Evolutionary conservation across 2,113 vertebrate genomes (phyloP), one percentile per base, ranked within the genome.

Genomic region (Vulpes lagopus): DNA sequence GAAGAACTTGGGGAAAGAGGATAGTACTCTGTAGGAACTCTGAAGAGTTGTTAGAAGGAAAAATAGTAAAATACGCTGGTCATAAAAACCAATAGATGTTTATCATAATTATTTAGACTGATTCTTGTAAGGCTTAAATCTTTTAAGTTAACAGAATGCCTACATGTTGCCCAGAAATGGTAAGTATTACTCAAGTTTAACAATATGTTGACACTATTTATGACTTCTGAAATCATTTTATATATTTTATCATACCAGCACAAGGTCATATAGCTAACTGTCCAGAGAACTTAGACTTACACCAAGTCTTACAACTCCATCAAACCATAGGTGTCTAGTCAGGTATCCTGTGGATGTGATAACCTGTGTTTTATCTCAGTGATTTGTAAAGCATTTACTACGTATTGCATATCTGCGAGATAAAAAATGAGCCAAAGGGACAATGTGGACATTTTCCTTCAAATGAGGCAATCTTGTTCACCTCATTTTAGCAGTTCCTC

Each of bases 261-360:
- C 9, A 17, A 65, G 10, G 0, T 7, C 55, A 15, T 49, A 20
- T 0, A 23, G 17, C 0, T 49, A 59, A 53, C 23, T 17, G 9
- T 15, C 5, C 19, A 3, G 16, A 69, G 11, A 38, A 3, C 1
- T 22, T 62, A 59, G 32, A n/a, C 23, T 57, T 64, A 11, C 6
- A 32, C 11, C 15, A 49, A 8, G 2, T 55, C 27, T 92, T 49
- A 0, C 15, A 43, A 11, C 3, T 64, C 43, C 4, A 4, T 53
- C 43, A 78, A 20, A n/a, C 23, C 8, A 3, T 12, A 55, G 22
- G 1, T 27, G 0, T 14, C 17, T 27, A 0, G 8, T 62, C 43
- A 84, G n/a, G 20, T 5, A 35, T 76, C 35, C 51, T 32, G 0
- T 35, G 14, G 20, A 38, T 84, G 25, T 30, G 59, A 32, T 73